Evolutionary conservation across 2,888 invertebrate genomes (phyloP), one percentile per base, ranked within the genome.

Genomic region (Drosophila kanekoi): DNA sequence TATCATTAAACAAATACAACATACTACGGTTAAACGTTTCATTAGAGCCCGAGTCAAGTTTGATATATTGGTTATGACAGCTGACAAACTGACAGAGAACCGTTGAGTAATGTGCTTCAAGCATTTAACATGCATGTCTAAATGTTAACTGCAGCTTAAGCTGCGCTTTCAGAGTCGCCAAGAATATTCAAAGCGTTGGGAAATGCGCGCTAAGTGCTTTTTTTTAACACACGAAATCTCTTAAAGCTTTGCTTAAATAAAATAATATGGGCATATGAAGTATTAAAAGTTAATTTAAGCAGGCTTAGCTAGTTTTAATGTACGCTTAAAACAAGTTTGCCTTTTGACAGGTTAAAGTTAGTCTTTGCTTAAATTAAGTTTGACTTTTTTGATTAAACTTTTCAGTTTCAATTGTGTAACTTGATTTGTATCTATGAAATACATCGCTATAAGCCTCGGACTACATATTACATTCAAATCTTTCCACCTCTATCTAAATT

Each of bases 51-150:
- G 60, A 58, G 63, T 59, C 75, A 63, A 73, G 68, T 75, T 75
- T 75, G 69, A 74, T 74, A 53, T 49, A 75, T 74, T 78, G 79
- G 51, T 68, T 75, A 73, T 74, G 74, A 78, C 79, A 74, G 75
- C 75, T 79, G 79, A 73, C 75, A 76, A 66, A 72, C 77, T 54
- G 65, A 37, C 63, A 44, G 44, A 44, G n/a, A 28, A 16, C 13
- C 35, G 37, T 72, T 72, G 48, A 71, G 28, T 54, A 69, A 69
- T 61, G 32, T 40, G 33, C 44, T 18, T 57, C 33, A 20, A 41
- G 33, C 18, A 5, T 35, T 64, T 61, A 60, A 60, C 60, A 53
- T 49, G 48, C 67, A 45, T 52, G 38, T 61, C 52, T 52, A 52
- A 63, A 45, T 57, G 28, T 38, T 44, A 44, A 49, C 61, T 44